Evolutionary conservation across 2,888 invertebrate species (phyloP), one percentile per base, ranked within the genome.

Genomic region (Drosophila falleni): DNA sequence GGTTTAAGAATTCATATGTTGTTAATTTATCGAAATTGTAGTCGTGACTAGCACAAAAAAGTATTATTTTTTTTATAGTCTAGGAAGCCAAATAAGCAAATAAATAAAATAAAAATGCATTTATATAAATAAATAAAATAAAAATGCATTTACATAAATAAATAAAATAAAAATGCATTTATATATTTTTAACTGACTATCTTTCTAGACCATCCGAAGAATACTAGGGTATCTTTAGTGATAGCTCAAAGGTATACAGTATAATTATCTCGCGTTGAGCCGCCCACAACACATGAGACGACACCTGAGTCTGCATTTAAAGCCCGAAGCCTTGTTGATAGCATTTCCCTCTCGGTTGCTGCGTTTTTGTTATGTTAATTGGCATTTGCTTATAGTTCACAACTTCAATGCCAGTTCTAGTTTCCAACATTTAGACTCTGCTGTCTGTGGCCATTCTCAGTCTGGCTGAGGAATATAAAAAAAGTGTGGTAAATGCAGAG

Each of bases 301-400:
- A 88, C 84, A 84, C 89, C 84, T 84, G 89, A 84, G 84, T 86
- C 84, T 76, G 84, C 84, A 88, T 83, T 78, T 78, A 86, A 56
- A 59, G 80, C 74, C 66, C 58, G 61, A 65, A 68, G 59, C 68
- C 66, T 51, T 59, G 71, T 65, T 65, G 65, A 63, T 65, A 56
- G 58, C 62, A 69, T 68, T 63, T 75, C 53, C 49, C 35, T 44
- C 46, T 51, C 42, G 13, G 16, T 68, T 61, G 42, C 59, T 61
- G 58, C 50, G 46, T 72, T 86, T 84, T 86, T 89, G 82, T 89
- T 89, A 86, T 89, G 86, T 82, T 86, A 85, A 86, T 86, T 86
- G 89, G 78, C 86, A 81, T 89, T 84, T 87, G 80, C 78, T 74
- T 70, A 55, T 33, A 56, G 74, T 49, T 50, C 63, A 41, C 15